A percentile compares a stretch with the other conserved stretches of the same genome.
Conservation (phyloP, 2,113 vertebrate species). For the Calidris pygmaea region DNA sequence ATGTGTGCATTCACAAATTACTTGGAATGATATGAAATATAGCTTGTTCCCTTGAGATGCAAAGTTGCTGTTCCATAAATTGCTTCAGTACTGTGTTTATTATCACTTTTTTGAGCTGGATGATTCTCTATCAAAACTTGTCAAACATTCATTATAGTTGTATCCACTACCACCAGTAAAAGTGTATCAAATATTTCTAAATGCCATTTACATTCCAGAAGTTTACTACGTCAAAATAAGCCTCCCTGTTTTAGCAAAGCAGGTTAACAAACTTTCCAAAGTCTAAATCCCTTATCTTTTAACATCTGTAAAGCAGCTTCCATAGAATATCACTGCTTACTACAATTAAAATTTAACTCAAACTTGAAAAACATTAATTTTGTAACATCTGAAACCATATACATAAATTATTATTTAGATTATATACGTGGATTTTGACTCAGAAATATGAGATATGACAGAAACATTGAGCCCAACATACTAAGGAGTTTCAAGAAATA, state of each 20-base stretch:
- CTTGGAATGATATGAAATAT: neutral
- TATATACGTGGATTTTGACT: neutral
- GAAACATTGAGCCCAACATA: neutral
- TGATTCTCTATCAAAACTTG: conserved; percentile 29
- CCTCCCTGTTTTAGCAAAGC: neutral
- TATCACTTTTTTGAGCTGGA: neutral
- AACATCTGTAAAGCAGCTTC: neutral
- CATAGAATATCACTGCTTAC: neutral
- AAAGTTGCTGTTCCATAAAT: neutral
- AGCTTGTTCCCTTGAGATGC: neutral
- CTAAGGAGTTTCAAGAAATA: neutral
- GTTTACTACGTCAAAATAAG: neutral
- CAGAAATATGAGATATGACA: neutral
- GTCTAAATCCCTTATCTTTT: neutral
- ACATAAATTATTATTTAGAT: neutral
- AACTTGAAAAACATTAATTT: neutral
- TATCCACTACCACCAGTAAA: neutral
- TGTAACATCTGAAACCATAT: neutral
- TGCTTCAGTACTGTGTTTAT: conserved; percentile 6
- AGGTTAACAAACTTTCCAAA: neutral
- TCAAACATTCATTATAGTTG: conserved; percentile 23
- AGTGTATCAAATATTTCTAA: neutral
- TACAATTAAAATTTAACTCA: neutral
- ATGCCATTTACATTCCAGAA: conserved; percentile 4
- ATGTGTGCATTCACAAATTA: conserved; percentile 15